phyloP scores from a whole-genome alignment of 2,113 vertebrate species.

The Sander lucioperca region DNA sequence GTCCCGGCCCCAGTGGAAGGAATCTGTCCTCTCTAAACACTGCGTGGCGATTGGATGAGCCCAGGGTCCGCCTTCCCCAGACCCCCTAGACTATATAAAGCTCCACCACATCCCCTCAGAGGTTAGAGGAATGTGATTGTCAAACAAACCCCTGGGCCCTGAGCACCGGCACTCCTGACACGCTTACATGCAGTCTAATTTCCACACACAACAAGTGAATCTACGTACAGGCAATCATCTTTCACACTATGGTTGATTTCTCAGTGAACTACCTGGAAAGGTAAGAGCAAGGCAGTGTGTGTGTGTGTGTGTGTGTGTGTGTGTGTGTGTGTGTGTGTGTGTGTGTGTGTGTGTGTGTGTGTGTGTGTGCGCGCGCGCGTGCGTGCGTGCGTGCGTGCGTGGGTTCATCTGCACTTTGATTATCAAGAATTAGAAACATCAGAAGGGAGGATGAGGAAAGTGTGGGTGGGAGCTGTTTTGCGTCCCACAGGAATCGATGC shows the following conservation, averaged over 20 bases:
- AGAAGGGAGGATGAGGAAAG: slow-evolving; percentile 9
- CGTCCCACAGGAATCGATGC: slow-evolving; percentile 30
- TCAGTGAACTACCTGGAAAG: slow-evolving; percentile 92
- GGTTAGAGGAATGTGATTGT: slow-evolving; percentile 82
- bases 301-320: slow-evolving; percentile 13
- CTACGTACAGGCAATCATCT: slow-evolving; percentile 75
- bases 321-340: slow-evolving; percentile 6
- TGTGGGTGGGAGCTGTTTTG: slow-evolving; percentile 12
- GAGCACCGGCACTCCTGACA: slow-evolving; percentile 55
- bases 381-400: slow-evolving; percentile 8
- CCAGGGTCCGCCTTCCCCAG: slow-evolving; percentile 64
- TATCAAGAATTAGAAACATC: slow-evolving; percentile 11
- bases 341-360: slow-evolving; percentile 2
- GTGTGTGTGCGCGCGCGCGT: background rate
- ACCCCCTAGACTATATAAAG: slow-evolving; percentile 80
- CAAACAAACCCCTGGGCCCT: slow-evolving; percentile 71
- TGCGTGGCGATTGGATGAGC: slow-evolving; percentile 81
- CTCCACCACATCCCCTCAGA: slow-evolving; percentile 64
- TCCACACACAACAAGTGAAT: slow-evolving; percentile 31
- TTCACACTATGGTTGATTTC: slow-evolving; percentile 88
- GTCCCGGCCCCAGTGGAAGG: slow-evolving; percentile 45
- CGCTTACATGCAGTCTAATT: slow-evolving; percentile 67
- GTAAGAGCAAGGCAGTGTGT: slow-evolving; percentile 77
- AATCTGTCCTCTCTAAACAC: slow-evolving; percentile 59
- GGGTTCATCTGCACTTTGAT: slow-evolving; percentile 13